Evolutionary conservation across 1,140 invertebrate species (phyloP).

Genomic region (Zaprionus ornatus): DNA sequence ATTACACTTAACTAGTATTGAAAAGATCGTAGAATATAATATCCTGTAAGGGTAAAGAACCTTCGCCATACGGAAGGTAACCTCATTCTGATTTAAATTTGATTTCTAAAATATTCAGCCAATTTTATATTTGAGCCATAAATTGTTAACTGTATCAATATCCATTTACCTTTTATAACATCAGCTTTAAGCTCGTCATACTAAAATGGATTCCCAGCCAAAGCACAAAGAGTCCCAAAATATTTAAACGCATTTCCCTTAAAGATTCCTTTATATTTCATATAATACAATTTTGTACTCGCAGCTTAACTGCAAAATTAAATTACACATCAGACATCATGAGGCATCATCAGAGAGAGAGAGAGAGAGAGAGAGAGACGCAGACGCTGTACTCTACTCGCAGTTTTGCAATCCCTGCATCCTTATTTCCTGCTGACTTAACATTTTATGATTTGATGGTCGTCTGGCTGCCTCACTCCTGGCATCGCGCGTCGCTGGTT

Average conservation of each 20-base stretch:
- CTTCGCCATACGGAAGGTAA: too few species aligned
- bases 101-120: too few species aligned
- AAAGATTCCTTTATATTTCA: not conserved
- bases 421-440: conserved; percentile 67
- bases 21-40: too few species aligned
- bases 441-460: conserved; percentile 62
- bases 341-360: not conserved
- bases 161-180: too few species aligned
- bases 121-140: too few species aligned
- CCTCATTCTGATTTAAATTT: too few species aligned
- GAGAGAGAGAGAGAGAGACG: not conserved
- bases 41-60: too few species aligned
- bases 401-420: conserved; percentile 45
- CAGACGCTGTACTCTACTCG: not conserved
- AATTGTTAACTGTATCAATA: too few species aligned
- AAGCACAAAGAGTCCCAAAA: too few species aligned
- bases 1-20: too few species aligned
- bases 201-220: too few species aligned
- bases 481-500: conserved; percentile 55
- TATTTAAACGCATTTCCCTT: not conserved
- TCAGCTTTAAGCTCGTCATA: too few species aligned
- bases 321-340: conserved; percentile 5
- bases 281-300: not conserved
- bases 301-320: not conserved
- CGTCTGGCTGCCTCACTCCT: conserved; percentile 34